Evolutionary conservation across 2,113 vertebrate genomes (phyloP), one percentile per base, ranked within the genome.

Genomic region (Thryonomys swinderianus): DNA sequence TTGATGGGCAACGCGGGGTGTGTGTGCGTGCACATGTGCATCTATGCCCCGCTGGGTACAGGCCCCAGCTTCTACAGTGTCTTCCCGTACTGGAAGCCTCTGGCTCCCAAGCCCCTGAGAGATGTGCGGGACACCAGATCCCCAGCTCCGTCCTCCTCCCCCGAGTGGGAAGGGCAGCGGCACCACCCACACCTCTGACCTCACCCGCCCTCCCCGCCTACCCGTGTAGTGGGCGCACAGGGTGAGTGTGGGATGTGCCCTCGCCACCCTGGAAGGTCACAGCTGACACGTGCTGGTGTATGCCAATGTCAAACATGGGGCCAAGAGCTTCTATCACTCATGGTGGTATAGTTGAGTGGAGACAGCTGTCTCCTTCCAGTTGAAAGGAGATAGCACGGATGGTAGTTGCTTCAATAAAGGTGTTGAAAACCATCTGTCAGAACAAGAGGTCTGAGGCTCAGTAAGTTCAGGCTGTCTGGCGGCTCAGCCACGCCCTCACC

Each of bases 391-490:
- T 21, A 57, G 7, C 34, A 34, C 27, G 40, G 45, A n/a, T 57
- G 42, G 74, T 10, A 25, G 11, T 1, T 27, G 27, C 34, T 93
- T 62, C 80, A 67, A 45, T 64, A 91, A 96, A 92, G 45, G 10
- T n/a, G 34, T 85, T 82, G 57, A 62, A 62, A 85, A 71, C 18
- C 48, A 85, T 57, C 62, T 55, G 76, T 64, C 64, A 92, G 81
- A 84, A 78, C n/a, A 51, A 66, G 69, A 79, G 83, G 16, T 40
- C 45, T 45, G 34, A 45, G 51, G 34, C 10, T 57, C n/a, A 0
- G 53, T 66, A 3, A 62, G 16, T 23, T 55, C 61, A 30, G 55
- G 48, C n/a, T n/a, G 12, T 45, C 57, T 45, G 23, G 53, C 7
- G 30, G 48, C n/a, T 67, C n/a, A 62, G 7, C 40, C 34, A 18